phyloP scores from a whole-genome alignment of 2,797 vertebrate genomes.

The Apodemus agrarius region DNA sequence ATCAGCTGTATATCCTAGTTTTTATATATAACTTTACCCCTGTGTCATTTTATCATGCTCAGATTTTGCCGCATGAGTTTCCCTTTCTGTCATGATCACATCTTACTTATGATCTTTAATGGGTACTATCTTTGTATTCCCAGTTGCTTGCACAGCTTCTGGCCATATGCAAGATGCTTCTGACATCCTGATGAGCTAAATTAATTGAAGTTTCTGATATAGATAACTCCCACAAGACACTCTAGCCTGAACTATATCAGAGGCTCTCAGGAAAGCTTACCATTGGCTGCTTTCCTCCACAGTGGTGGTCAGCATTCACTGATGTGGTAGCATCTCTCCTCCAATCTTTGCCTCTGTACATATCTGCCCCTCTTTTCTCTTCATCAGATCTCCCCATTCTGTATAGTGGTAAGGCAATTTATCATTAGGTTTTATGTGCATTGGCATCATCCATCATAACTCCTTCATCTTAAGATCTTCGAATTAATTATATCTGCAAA shows the following conservation, averaged over 20 bases:
- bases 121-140: not conserved
- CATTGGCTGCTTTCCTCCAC: not conserved
- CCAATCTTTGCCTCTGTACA: not conserved
- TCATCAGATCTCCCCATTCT: not conserved
- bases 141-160: not conserved
- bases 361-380: not conserved
- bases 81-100: not conserved
- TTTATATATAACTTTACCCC: not conserved
- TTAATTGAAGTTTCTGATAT: not conserved
- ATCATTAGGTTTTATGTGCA: not conserved
- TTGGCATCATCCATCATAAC: not conserved
- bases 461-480: not conserved
- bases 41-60: not conserved
- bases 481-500: not conserved
- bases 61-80: not conserved
- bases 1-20: not conserved
- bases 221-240: not conserved
- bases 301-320: not conserved
- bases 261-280: not conserved
- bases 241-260: not conserved
- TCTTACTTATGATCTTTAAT: not conserved
- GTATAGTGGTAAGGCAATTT: not conserved
- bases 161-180: not conserved
- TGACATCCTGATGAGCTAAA: constrained; percentile 49
- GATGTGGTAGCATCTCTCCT: not conserved